A percentile compares a stretch with the other conserved stretches of the same genome.
Conservation (phyloP, 2,113 vertebrate genomes). For the Psilopsiagon aymara region DNA sequence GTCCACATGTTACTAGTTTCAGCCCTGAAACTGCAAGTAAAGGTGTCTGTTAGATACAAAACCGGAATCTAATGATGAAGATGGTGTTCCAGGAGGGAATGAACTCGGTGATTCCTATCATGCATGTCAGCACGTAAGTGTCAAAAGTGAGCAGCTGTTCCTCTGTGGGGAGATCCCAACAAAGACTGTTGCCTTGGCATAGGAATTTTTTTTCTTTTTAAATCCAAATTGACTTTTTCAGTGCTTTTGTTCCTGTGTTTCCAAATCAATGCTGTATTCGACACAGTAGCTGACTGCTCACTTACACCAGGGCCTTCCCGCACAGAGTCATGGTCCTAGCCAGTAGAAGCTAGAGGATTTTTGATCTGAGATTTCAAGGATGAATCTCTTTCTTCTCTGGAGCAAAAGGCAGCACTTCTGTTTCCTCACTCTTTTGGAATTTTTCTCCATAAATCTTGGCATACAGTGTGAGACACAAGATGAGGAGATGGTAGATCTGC, state of each 20-base stretch:
- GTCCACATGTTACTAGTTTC: background rate
- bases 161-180: background rate
- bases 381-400: background rate
- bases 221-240: background rate
- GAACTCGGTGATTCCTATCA: background rate
- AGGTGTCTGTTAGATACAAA: background rate
- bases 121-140: background rate
- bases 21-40: background rate
- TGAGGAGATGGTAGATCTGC: slow-evolving; percentile 2
- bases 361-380: background rate
- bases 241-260: background rate
- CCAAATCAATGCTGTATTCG: background rate
- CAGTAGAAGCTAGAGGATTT: background rate
- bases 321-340: background rate
- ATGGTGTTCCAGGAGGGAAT: background rate
- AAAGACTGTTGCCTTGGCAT: background rate
- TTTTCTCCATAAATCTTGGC: slow-evolving; percentile 45
- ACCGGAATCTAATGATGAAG: background rate
- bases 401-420: background rate
- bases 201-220: background rate
- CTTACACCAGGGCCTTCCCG: background rate
- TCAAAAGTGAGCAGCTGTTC: background rate
- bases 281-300: background rate
- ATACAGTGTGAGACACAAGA: background rate
- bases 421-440: slow-evolving; percentile 58